Evolutionary conservation across 2,797 vertebrate genomes (phyloP).

Genomic region (Syndactyla subalaris): DNA sequence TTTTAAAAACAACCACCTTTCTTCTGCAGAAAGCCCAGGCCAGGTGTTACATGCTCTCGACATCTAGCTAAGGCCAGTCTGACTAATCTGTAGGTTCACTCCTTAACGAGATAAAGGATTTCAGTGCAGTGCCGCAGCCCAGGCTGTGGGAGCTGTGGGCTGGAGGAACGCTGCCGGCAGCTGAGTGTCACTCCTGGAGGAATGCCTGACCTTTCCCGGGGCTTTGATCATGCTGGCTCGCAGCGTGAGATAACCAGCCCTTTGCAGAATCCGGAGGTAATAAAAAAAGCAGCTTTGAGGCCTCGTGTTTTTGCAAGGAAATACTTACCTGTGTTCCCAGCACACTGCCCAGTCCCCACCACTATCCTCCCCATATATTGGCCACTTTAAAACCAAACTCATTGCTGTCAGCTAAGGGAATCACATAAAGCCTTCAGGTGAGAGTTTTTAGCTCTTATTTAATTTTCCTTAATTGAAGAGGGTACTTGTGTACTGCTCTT

Average conservation of each 20-base stretch:
- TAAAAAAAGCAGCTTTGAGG: slow-evolving; percentile 69
- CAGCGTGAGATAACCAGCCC: slow-evolving; percentile 84
- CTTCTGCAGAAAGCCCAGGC: not conserved
- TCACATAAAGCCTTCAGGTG: not conserved
- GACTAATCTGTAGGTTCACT: slow-evolving; percentile 44
- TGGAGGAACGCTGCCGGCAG: slow-evolving; percentile 75
- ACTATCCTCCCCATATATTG: not conserved
- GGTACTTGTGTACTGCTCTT: not conserved
- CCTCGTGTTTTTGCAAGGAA: slow-evolving; percentile 52
- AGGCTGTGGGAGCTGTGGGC: slow-evolving; percentile 22
- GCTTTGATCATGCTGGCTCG: slow-evolving; percentile 91
- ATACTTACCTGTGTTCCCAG: slow-evolving; percentile 50
- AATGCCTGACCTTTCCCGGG: slow-evolving; percentile 90
- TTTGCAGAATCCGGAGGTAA: slow-evolving; percentile 70
- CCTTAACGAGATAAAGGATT: slow-evolving; percentile 40
- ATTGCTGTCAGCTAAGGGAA: not conserved
- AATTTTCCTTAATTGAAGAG: not conserved
- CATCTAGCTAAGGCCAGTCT: slow-evolving; percentile 8
- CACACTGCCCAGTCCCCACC: not conserved
- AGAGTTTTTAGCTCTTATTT: not conserved
- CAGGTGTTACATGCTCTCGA: not conserved
- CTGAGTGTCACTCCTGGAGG: slow-evolving; percentile 79
- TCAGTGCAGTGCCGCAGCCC: not conserved
- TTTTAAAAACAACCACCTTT: not conserved
- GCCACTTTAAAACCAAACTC: not conserved